phyloP scores from a whole-genome alignment of 2,888 invertebrate species.

The Anthophora plumipes region DNA sequence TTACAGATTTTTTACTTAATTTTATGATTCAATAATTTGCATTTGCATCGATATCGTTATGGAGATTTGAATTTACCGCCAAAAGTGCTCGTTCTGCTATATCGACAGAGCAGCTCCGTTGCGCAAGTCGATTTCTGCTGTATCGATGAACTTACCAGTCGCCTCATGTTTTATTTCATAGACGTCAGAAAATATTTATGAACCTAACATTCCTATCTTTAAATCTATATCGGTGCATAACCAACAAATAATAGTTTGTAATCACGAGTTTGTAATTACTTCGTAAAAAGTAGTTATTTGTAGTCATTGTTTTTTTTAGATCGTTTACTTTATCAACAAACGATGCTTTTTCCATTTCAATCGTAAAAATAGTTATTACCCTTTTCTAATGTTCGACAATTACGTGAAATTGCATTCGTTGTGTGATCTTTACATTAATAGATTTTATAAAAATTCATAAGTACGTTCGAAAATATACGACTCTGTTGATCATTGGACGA shows the following conservation, averaged over 20 bases:
- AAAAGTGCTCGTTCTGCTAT: not conserved
- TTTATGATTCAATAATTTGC: too few relatives aligned
- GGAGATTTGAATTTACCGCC: slow-evolving; percentile 23
- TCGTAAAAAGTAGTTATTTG: too few relatives aligned
- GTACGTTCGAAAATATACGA: not conserved
- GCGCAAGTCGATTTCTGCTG: slow-evolving; percentile 32
- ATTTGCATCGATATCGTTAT: too few relatives aligned
- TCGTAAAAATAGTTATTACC: not conserved
- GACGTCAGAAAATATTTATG: not conserved
- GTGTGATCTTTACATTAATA: too few relatives aligned
- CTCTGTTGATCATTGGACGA: slow-evolving; percentile 53
- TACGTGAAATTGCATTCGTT: not conserved
- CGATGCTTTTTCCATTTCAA: not conserved
- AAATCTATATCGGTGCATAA: not conserved
- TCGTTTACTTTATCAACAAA: slow-evolving; percentile 3
- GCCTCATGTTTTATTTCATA: not conserved
- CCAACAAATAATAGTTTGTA: not conserved
- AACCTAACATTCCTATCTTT: not conserved
- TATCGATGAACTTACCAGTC: slow-evolving; percentile 24
- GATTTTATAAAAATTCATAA: not conserved
- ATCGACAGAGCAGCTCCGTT: not conserved
- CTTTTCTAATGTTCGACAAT: too few relatives aligned
- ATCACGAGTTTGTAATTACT: too few relatives aligned
- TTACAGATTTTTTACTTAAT: too few relatives aligned
- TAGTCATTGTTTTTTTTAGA: not conserved